phyloP scores from a whole-genome alignment of 2,888 invertebrate genomes.

The Scaptomyza flava region DNA sequence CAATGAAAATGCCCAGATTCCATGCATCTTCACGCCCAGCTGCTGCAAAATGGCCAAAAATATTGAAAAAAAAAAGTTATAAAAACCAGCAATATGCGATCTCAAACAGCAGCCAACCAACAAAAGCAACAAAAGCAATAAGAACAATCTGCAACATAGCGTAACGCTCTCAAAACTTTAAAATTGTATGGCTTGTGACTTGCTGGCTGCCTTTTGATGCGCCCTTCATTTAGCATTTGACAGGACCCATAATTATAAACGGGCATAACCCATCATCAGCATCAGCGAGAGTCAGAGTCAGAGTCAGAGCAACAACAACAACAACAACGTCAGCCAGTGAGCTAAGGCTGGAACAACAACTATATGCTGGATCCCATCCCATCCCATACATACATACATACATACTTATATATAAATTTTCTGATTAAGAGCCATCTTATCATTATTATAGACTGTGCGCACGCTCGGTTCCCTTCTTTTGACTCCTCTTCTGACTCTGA shows the following conservation, averaged over 20 bases:
- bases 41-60: slow-evolving; percentile 57
- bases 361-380: slow-evolving; percentile 67
- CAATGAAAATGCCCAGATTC: slow-evolving; percentile 40
- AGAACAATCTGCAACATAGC: slow-evolving; percentile 32
- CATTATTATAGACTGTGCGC: slow-evolving; percentile 82
- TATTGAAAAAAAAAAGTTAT: background rate
- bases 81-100: slow-evolving; percentile 1
- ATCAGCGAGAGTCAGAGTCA: slow-evolving; percentile 27
- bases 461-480: slow-evolving; percentile 57
- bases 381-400: background rate
- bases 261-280: slow-evolving; percentile 83
- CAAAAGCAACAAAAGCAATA: background rate
- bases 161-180: slow-evolving; percentile 55
- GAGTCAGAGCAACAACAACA: slow-evolving; percentile 9
- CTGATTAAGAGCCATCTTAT: slow-evolving; percentile 85
- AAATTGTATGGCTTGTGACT: slow-evolving; percentile 65
- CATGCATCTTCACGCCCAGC: slow-evolving; percentile 37
- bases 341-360: slow-evolving; percentile 55
- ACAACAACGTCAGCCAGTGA: slow-evolving; percentile 6
- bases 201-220: slow-evolving; percentile 66
- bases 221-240: slow-evolving; percentile 82
- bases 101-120: slow-evolving; percentile 4
- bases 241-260: slow-evolving; percentile 84
- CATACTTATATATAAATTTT: slow-evolving; percentile 80
- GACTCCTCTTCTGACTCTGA: slow-evolving; percentile 23